Evolutionary conservation across 2,888 invertebrate species (phyloP).

Genomic region (Dicyrtomina minuta): DNA sequence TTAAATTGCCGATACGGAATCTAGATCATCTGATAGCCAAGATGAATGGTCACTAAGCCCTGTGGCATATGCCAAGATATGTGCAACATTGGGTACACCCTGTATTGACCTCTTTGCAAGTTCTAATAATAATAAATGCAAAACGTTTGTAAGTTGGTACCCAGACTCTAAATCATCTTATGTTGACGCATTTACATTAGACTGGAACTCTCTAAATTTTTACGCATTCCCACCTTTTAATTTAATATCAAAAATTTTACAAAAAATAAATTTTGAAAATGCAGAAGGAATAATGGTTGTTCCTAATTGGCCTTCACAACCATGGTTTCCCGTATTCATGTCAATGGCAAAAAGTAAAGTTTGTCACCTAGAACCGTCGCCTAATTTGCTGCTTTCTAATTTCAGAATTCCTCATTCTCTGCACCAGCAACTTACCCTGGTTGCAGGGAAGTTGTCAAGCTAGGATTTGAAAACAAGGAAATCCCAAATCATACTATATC

Average conservation of each 20-base stretch:
- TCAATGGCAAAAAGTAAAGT: not conserved
- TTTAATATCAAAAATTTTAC: constrained; percentile 3
- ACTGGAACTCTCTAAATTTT: not conserved
- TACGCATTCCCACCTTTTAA: constrained; percentile 21
- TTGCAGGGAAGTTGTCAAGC: constrained; percentile 6
- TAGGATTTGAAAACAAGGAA: not conserved
- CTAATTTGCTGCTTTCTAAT: not conserved
- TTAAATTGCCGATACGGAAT: constrained; percentile 2
- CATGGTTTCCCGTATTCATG: constrained; percentile 13
- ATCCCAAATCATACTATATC: not conserved
- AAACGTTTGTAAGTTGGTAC: not conserved
- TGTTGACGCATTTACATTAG: constrained; percentile 12
- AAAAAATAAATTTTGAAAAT: constrained; percentile 16
- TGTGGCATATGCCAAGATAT: not conserved
- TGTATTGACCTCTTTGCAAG: not conserved
- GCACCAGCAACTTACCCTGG: constrained; percentile 19
- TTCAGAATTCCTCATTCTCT: not conserved
- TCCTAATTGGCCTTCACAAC: constrained; percentile 18
- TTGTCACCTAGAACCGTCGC: not conserved
- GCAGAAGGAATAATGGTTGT: constrained; percentile 9
- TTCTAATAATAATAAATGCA: not conserved
- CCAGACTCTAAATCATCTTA: constrained; percentile 6
- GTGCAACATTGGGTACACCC: constrained; percentile 1
- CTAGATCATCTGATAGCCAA: not conserved
- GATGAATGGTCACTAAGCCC: constrained; percentile 4